These are phyloP conservation scores for Liasis olivaceus DNA, from an alignment of 2,797 vertebrate species.

Conservation along the genomic window DNA sequence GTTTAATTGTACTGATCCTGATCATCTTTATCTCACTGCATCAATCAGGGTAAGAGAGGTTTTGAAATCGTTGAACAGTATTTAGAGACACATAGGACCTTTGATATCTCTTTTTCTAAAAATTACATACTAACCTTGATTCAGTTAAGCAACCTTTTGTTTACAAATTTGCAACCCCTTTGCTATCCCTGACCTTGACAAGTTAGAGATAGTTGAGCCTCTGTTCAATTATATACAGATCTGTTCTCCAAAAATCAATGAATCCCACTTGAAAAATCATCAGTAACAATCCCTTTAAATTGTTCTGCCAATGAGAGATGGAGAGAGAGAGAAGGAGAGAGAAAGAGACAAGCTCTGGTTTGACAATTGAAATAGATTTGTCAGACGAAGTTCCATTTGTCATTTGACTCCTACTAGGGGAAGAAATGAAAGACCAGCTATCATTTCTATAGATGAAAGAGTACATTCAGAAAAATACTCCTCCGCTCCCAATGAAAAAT, in stretches of 20 bases:
- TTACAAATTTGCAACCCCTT: background rate
- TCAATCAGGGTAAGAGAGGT: background rate
- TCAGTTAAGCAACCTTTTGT: background rate
- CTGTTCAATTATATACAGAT: background rate
- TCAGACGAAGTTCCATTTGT: slow-evolving; percentile 1
- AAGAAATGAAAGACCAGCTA: slow-evolving; percentile 6
- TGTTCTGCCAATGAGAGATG: slow-evolving; percentile 1
- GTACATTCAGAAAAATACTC: slow-evolving; percentile 19
- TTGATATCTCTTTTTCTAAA: background rate
- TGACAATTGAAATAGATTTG: slow-evolving; percentile 8
- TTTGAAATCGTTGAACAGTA: background rate
- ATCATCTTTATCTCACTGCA: background rate
- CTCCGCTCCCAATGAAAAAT: slow-evolving; percentile 15
- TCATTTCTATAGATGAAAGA: slow-evolving; percentile 24
- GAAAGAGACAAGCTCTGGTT: background rate
- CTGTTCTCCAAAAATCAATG: slow-evolving; percentile 14
- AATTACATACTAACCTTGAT: background rate
- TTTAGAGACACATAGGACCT: background rate
- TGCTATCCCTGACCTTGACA: background rate
- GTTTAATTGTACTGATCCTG: background rate
- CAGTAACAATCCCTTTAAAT: background rate
- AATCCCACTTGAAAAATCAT: background rate
- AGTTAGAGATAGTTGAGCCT: background rate
- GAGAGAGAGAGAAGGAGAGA: background rate
- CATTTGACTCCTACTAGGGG: slow-evolving; percentile 6